phyloP scores from a whole-genome alignment of 2,888 invertebrate genomes.

The Melanotus villosus region DNA sequence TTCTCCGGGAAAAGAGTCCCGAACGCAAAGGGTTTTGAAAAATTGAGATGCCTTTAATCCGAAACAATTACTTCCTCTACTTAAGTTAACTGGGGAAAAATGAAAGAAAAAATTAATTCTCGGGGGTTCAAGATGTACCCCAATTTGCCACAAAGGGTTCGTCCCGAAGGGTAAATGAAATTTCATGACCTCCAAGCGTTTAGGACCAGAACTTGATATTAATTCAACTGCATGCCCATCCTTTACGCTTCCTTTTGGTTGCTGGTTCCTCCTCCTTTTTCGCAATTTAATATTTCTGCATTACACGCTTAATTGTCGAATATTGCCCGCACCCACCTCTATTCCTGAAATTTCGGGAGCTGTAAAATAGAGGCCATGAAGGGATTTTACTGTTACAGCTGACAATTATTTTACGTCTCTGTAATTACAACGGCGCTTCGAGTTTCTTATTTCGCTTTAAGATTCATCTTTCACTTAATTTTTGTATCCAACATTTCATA shows the following conservation, averaged over 20 bases:
- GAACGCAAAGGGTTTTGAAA: not conserved
- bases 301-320: slow-evolving; percentile 56
- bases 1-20: slow-evolving; percentile 2
- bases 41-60: slow-evolving; percentile 1
- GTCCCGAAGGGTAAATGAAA: slow-evolving; percentile 17
- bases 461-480: slow-evolving; percentile 19
- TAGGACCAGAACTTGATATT: slow-evolving; percentile 25
- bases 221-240: slow-evolving; percentile 36
- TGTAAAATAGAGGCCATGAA: slow-evolving; percentile 50
- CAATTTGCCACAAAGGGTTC: slow-evolving; percentile 18
- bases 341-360: slow-evolving; percentile 53
- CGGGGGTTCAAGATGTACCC: not conserved
- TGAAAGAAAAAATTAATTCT: slow-evolving; percentile 5
- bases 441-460: slow-evolving; percentile 35
- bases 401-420: slow-evolving; percentile 57
- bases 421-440: slow-evolving; percentile 53
- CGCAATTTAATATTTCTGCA: slow-evolving; percentile 55
- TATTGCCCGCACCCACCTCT: slow-evolving; percentile 54
- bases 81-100: not conserved
- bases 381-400: slow-evolving; percentile 47
- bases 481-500: no score
- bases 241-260: slow-evolving; percentile 33
- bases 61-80: slow-evolving; percentile 6
- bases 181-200: slow-evolving; percentile 27
- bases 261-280: slow-evolving; percentile 29